Base-by-base conservation (phyloP, 2,113 vertebrate genomes). In the Sylvilagus bachmani region DNA sequence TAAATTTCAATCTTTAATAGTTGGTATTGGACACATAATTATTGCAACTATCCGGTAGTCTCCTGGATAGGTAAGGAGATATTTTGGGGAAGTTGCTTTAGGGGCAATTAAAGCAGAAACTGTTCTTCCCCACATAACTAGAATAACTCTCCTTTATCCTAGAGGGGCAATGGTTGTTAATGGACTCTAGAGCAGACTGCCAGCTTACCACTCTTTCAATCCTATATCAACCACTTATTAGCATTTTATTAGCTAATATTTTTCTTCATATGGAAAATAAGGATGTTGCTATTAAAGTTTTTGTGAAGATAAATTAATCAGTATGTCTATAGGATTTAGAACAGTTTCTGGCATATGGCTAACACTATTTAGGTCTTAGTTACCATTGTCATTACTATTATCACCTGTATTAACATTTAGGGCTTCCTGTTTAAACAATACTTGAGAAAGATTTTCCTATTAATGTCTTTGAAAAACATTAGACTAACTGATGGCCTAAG, bases 401-500 rank as follows among this genome's bases (percentile, higher is more conserved):
- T 66, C 25, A 88, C 61, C 27, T 69, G 24, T 91, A 96, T 93
- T 83, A 58, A 79, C n/a, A 95, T 49, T 81, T 81, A 51, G 25
- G 27, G 2, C 36, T 73, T 92, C 71, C 33, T 55, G 80, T 92
- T 67, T 62, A 86, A 82, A 69, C 16, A 86, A 31, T 62, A 11
- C 55, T 94, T 86, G 71, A 69, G 16, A 71, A 86, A 79, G 0
- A 69, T 12, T 93, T 90, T 87, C 31, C 44, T 82, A 13, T 79
- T 71, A 89, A 82, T 31, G 55, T 17, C 62, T 36, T 29, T 95
- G 19, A 80, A 93, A 82, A 74, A 16, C 1, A 10, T 88, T 82
- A 33, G 21, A 90, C 12, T 79, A 36, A 9, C 2, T 58, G 10
- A 33, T 88, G 21, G 24, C 49, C 2, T 24, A 79, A 73, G 25